A percentile compares a stretch with the other conserved stretches of the same genome.
Conservation (phyloP, 2,113 vertebrate genomes). For the Haemorhous mexicanus region DNA sequence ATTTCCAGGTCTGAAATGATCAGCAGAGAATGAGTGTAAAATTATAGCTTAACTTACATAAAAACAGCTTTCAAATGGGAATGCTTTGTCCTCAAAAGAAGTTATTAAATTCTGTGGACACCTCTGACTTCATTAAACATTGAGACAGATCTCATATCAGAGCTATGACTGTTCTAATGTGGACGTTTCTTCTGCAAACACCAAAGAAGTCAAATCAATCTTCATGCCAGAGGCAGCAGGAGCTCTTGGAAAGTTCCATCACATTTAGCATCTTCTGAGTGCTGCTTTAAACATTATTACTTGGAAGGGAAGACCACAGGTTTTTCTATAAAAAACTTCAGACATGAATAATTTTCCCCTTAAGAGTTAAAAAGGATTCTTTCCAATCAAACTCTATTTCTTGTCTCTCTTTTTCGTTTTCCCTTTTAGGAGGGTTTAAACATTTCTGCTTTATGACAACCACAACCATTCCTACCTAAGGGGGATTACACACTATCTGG, state of each 20-base stretch:
- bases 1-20: neutral
- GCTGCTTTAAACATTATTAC: neutral
- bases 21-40: neutral
- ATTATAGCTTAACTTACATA: neutral
- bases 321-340: neutral
- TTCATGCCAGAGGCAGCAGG: neutral
- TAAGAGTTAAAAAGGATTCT: neutral
- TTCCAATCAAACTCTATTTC: neutral
- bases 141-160: neutral
- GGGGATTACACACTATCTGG: neutral
- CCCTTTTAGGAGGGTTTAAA: neutral
- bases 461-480: neutral
- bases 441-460: neutral
- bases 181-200: neutral
- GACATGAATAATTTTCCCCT: neutral
- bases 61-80: neutral
- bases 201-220: neutral
- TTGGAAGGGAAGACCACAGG: neutral
- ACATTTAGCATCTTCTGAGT: neutral
- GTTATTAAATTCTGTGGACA: neutral
- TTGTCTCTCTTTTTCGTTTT: neutral
- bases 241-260: neutral
- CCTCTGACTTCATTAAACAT: neutral
- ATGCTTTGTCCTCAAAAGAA: neutral
- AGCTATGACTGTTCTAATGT: accelerated